Evolutionary conservation across 2,888 invertebrate genomes (phyloP), one percentile per base, ranked within the genome.

Genomic region (Drosophila fungiperda): DNA sequence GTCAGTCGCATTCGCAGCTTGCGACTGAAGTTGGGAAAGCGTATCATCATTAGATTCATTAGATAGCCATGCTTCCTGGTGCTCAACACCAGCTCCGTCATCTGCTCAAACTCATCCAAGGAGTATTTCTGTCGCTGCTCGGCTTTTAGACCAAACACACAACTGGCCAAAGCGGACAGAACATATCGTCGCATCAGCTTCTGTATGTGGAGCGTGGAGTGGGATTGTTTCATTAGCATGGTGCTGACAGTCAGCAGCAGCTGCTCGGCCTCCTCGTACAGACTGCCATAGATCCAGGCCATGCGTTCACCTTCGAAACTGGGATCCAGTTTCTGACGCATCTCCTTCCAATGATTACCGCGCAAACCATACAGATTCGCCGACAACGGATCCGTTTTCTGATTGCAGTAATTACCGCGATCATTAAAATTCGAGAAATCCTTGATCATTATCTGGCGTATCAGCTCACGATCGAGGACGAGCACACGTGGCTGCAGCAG

Each of bases 301-400:
- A 93, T 91, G 72, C 91, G 91, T 15, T 92, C 91, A 0, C 89
- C 80, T 7, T 91, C 91, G 48, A 93, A 92, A 1, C 90, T 87
- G 33, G 93, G 92, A 52, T 93, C 90, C 38, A 93, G 59, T 69
- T 93, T 93, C 33, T 91, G 83, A n/a, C 94, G 90, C 80, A 93
- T 83, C 45, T 90, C 92, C 73, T 91, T 92, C 94, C 94, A 94
- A 57, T 87, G 88, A 8, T 84, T 81, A 35, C 92, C 93, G 45
- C 93, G 92, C 78, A 93, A 68, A 5, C 91, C 91, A 52, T 93
- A 93, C 20, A 94, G 70, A 82, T 94, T 92, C 0, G 86, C 92
- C 1, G 93, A 92, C 40, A 94, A 57, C 0, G 94, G 94, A 83
- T 94, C 94, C 38, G 89, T 80, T 26, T 90, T 87, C 48, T 87